A percentile compares a stretch with the other conserved stretches of the same genome.
Evolutionary conservation across 2,888 invertebrate species (phyloP).

Genomic region (Petrolisthes manimaculis): DNA sequence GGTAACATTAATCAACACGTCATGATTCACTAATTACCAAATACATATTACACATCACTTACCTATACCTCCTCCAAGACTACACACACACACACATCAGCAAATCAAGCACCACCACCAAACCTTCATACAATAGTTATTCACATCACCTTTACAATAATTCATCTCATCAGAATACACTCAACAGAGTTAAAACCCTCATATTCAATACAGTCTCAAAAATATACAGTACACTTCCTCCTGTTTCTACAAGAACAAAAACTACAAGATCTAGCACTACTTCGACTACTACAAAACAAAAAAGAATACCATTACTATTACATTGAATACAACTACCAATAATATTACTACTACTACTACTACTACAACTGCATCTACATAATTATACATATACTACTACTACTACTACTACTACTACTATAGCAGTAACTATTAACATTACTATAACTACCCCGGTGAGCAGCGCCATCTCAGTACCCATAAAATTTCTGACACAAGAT

Average conservation of each 20-base stretch:
- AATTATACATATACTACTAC: background rate
- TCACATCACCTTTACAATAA: too few species aligned
- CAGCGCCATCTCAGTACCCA: background rate
- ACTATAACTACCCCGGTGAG: background rate
- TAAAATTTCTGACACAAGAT: slow-evolving; percentile 8
- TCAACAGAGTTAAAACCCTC: too few species aligned
- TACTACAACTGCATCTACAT: background rate
- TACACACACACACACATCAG: background rate
- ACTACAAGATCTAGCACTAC: slow-evolving; percentile 3
- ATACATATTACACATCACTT: background rate
- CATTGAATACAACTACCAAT: background rate
- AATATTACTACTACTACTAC: background rate
- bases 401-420: slow-evolving; percentile 19
- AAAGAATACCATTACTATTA: background rate
- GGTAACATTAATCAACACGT: too few species aligned
- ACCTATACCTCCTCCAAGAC: background rate
- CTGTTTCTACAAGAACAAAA: slow-evolving; percentile 6
- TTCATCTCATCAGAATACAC: too few species aligned
- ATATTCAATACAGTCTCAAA: background rate
- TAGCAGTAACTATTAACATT: background rate
- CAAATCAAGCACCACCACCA: slow-evolving; percentile 20
- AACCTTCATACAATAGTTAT: too few species aligned
- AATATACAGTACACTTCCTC: background rate
- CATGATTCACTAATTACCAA: too few species aligned
- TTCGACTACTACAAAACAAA: background rate